phyloP scores from a whole-genome alignment of 2,888 invertebrate genomes.

The Thysanoteuthis rhombus region DNA sequence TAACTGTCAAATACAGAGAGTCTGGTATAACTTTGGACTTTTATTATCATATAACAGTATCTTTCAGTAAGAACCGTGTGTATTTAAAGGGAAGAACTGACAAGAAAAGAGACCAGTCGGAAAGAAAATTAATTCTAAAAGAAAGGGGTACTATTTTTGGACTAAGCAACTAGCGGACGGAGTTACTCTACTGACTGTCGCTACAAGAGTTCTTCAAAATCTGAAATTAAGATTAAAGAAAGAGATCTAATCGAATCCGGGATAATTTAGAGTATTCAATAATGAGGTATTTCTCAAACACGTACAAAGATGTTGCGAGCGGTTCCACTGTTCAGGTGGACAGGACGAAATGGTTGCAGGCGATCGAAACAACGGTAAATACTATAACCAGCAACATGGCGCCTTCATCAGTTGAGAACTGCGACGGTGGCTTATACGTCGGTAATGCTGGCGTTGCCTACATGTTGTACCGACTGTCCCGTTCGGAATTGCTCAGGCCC shows the following conservation, averaged over 20 bases:
- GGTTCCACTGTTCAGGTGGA: conserved; percentile 46
- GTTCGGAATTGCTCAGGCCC: conserved; percentile 68
- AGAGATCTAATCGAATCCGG: too few species aligned
- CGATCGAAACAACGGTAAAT: conserved; percentile 44
- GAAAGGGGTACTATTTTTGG: neutral
- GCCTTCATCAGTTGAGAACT: conserved; percentile 47
- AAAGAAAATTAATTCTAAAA: neutral
- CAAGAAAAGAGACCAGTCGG: neutral
- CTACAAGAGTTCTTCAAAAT: too few species aligned
- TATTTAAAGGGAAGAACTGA: neutral
- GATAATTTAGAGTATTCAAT: neutral
- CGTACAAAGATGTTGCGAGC: neutral
- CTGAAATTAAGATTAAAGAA: too few species aligned
- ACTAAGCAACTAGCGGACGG: too few species aligned
- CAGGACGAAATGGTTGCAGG: conserved; percentile 48
- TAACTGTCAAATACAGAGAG: neutral
- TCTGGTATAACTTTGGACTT: neutral
- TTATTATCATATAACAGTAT: neutral
- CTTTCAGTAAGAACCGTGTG: neutral
- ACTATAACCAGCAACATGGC: conserved; percentile 50
- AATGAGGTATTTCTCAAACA: conserved; percentile 24
- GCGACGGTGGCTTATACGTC: conserved; percentile 77
- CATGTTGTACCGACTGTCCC: conserved; percentile 79
- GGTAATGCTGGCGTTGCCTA: conserved; percentile 79
- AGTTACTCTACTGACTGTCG: too few species aligned